Conservation (phyloP, 2,888 invertebrate genomes). For the Drosophila tripunctata region DNA sequence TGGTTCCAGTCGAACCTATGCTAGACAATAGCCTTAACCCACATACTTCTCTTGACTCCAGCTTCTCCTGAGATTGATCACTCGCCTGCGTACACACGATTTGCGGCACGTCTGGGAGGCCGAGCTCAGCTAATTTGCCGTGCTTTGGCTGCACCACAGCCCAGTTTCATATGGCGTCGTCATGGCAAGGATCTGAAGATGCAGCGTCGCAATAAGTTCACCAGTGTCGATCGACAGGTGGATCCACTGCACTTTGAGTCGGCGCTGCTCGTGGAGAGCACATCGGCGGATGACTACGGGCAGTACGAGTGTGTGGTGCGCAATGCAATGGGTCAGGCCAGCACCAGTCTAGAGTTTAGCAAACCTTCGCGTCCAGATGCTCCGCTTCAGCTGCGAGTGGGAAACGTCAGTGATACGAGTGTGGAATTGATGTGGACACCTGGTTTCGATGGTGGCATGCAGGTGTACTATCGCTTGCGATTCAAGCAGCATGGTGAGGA, state of each 20-base stretch:
- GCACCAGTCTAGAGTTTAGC: slow-evolving; percentile 76
- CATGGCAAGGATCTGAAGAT: slow-evolving; percentile 82
- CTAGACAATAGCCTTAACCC: neutral
- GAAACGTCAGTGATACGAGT: slow-evolving; percentile 79
- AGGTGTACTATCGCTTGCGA: slow-evolving; percentile 80
- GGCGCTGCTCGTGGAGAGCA: slow-evolving; percentile 77
- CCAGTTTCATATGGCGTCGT: slow-evolving; percentile 81
- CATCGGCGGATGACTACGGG: slow-evolving; percentile 80
- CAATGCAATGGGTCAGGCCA: slow-evolving; percentile 80
- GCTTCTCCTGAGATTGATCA: slow-evolving; percentile 82
- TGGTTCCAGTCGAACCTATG: too few relatives aligned
- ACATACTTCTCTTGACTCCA: slow-evolving; percentile 20
- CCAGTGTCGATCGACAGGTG: slow-evolving; percentile 72
- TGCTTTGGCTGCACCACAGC: slow-evolving; percentile 79
- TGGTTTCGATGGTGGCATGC: slow-evolving; percentile 82
- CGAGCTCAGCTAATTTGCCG: slow-evolving; percentile 78
- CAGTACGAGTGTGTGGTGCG: slow-evolving; percentile 81
- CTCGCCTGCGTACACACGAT: slow-evolving; percentile 75
- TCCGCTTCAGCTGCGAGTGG: slow-evolving; percentile 73
- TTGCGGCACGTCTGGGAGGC: slow-evolving; percentile 78
- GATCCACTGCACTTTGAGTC: slow-evolving; percentile 80
- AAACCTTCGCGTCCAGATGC: slow-evolving; percentile 81
- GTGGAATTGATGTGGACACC: slow-evolving; percentile 77
- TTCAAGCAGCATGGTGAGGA: slow-evolving; percentile 78
- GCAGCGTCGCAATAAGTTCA: slow-evolving; percentile 81